phyloP scores from a whole-genome alignment of 2,888 invertebrate genomes.

The Troides aeacus region DNA sequence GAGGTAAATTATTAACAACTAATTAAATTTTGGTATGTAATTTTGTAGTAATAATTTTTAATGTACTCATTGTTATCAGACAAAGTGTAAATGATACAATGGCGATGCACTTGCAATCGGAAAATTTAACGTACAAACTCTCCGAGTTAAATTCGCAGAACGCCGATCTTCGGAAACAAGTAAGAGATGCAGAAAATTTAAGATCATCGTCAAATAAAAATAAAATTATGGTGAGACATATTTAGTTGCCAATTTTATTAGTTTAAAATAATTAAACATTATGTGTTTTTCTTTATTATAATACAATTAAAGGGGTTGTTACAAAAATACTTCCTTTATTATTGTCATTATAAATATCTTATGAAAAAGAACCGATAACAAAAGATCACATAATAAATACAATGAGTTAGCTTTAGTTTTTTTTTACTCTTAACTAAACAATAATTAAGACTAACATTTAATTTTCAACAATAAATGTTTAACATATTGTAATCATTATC shows the following conservation, averaged over 20 bases:
- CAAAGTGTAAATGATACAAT: constrained; percentile 57
- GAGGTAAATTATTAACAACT: constrained; percentile 39
- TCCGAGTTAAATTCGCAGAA: constrained; percentile 59
- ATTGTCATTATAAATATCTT: neutral
- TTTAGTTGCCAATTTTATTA: neutral
- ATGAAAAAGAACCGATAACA: neutral
- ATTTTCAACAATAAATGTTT: neutral
- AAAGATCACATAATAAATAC: neutral
- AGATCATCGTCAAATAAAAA: constrained; percentile 46
- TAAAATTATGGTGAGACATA: constrained; percentile 51
- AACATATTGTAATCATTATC: neutral
- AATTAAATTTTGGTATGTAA: neutral
- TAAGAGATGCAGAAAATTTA: constrained; percentile 50
- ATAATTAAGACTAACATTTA: too few species aligned
- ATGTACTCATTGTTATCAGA: constrained; percentile 40
- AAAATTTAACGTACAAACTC: constrained; percentile 54
- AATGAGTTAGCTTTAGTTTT: too few species aligned
- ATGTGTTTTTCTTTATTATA: too few species aligned
- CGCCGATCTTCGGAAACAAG: constrained; percentile 56
- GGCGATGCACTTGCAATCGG: constrained; percentile 52
- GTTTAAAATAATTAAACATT: neutral
- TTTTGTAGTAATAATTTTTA: neutral
- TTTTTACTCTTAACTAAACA: too few species aligned
- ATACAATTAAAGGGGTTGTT: too few species aligned
- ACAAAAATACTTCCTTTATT: too few species aligned